phyloP scores from a whole-genome alignment of 2,888 invertebrate species.

The Caenorhabditis wallacei region DNA sequence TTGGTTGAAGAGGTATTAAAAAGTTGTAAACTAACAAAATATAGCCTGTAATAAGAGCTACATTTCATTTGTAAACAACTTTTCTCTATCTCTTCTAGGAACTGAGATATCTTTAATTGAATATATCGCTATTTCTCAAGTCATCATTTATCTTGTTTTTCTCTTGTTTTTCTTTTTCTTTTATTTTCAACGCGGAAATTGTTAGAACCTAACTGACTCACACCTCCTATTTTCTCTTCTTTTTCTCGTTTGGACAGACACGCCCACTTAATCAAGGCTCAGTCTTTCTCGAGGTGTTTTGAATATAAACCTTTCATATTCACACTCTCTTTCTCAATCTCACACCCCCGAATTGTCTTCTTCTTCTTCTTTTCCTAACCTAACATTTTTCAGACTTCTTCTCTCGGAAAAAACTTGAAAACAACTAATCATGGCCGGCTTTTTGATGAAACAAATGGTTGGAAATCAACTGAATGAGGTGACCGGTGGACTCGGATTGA shows the following conservation, averaged over 20 bases:
- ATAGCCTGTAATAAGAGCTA: no score
- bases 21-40: no score
- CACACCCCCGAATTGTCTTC: background rate
- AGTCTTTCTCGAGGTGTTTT: conserved; percentile 16
- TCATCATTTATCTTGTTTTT: no score
- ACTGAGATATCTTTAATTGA: no score
- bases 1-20: no score
- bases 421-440: conserved; percentile 76
- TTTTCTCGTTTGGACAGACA: background rate
- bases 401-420: background rate
- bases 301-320: conserved; percentile 11
- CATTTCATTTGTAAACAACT: no score
- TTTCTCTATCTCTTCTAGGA: no score
- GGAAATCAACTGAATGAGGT: conserved; percentile 82
- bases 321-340: background rate
- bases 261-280: conserved; percentile 43
- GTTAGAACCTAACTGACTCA: conserved; percentile 36
- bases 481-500: conserved; percentile 75
- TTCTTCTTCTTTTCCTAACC: background rate
- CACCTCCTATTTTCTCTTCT: background rate
- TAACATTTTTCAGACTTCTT: background rate
- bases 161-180: background rate
- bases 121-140: no score
- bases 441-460: conserved; percentile 83
- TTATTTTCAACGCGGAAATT: conserved; percentile 12